Percentiles rank a stretch among this genome's conserved stretches.
These are phyloP conservation scores for Platynereis dumerilii DNA, from an alignment of 2,888 invertebrate species.

Conservation along the genomic window DNA sequence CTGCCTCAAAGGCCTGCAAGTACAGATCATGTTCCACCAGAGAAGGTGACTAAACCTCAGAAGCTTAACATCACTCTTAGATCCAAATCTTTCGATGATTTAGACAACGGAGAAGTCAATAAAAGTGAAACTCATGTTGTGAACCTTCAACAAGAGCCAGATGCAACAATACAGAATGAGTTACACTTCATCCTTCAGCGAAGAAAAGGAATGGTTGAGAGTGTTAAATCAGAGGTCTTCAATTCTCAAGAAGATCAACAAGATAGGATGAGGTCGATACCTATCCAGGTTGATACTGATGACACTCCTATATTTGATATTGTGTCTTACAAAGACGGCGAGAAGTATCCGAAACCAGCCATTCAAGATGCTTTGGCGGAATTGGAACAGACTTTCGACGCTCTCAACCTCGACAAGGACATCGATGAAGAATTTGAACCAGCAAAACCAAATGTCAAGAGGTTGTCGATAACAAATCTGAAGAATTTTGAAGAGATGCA, in stretches of 20 bases:
- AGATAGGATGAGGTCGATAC: not conserved
- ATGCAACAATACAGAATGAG: no score
- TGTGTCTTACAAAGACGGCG: conserved; percentile 41
- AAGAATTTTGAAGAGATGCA: conserved; percentile 31
- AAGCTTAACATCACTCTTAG: no score
- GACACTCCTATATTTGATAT: conserved; percentile 30
- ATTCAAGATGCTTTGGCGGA: conserved; percentile 54
- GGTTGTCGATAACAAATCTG: conserved; percentile 36
- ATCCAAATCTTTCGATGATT: no score
- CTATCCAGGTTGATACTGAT: conserved; percentile 14
- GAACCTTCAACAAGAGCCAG: no score
- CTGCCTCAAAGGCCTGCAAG: no score
- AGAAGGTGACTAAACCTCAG: no score
- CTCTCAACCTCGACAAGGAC: conserved; percentile 44
- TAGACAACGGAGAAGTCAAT: no score
- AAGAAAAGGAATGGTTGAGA: not conserved
- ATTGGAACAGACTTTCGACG: conserved; percentile 54
- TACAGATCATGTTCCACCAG: no score
- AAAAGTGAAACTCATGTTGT: no score
- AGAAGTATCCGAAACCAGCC: conserved; percentile 44
- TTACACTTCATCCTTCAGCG: not conserved
- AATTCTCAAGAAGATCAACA: not conserved
- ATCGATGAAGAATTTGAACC: conserved; percentile 28
- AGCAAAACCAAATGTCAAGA: conserved; percentile 21
- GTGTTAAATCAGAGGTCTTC: conserved; percentile 1